phyloP scores from a whole-genome alignment of 2,888 invertebrate species.

The Epirrita christyi region DNA sequence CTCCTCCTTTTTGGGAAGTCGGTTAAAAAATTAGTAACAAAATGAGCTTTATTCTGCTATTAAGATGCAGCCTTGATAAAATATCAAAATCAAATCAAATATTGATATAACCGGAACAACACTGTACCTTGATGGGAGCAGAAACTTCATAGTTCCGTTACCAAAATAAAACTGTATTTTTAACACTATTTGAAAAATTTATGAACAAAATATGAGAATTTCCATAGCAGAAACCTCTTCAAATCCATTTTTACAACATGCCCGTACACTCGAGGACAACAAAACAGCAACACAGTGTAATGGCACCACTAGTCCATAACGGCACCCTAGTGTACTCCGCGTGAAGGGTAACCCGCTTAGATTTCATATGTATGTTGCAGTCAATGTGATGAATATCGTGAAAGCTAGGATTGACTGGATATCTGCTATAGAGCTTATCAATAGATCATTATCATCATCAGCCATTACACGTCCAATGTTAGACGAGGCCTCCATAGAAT shows the following conservation, averaged over 20 bases:
- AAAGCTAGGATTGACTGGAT: not conserved
- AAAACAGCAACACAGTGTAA: slow-evolving; percentile 56
- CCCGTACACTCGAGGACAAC: slow-evolving; percentile 57
- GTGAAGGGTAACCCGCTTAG: slow-evolving; percentile 28
- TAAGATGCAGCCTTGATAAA: too few relatives aligned
- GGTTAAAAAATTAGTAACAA: too few relatives aligned
- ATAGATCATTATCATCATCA: not conserved
- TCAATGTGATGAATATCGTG: not conserved
- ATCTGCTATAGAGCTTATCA: not conserved
- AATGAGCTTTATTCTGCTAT: too few relatives aligned
- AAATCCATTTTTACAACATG: slow-evolving; percentile 21
- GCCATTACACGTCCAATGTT: too few relatives aligned
- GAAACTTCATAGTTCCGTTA: too few relatives aligned
- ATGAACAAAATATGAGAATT: not conserved
- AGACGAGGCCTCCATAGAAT: too few relatives aligned
- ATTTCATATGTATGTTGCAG: slow-evolving; percentile 25
- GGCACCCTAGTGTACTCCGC: slow-evolving; percentile 50
- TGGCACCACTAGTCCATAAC: slow-evolving; percentile 56
- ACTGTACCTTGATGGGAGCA: too few relatives aligned
- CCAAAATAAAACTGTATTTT: not conserved
- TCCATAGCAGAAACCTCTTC: slow-evolving; percentile 6
- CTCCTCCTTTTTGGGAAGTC: too few relatives aligned
- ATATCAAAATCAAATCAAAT: too few relatives aligned
- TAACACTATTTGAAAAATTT: not conserved
- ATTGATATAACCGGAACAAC: too few relatives aligned